These are phyloP conservation scores for Agelas oroides DNA, from an alignment of 37 sponge, comb jelly and placozoan species.

Conservation along the genomic window DNA sequence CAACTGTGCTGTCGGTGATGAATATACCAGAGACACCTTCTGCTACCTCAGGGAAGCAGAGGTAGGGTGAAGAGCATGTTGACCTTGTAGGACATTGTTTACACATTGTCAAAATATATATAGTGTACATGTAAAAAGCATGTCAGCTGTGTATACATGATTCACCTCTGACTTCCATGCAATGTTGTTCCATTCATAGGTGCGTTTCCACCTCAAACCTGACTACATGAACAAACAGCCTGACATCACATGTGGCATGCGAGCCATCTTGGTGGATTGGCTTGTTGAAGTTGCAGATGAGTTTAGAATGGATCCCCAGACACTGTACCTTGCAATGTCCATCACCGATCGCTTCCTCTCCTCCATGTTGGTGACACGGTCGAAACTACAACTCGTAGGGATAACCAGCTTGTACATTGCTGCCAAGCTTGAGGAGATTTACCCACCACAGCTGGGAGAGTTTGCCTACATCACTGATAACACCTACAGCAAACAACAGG, in stretches of 20 bases:
- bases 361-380: constrained; percentile 66
- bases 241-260: constrained; percentile 81
- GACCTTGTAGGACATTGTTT: too few species aligned
- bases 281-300: constrained; percentile 89
- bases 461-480: constrained; percentile 97
- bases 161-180: background rate
- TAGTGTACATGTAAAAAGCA: too few species aligned
- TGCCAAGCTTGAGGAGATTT: constrained; percentile 92
- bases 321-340: constrained; percentile 74
- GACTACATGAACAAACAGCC: constrained; percentile 83
- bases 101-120: too few species aligned
- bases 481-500: constrained; percentile 88
- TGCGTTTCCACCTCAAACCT: constrained; percentile 47
- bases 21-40: constrained; percentile 67
- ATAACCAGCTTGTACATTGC: constrained; percentile 81
- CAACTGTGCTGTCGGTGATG: constrained; percentile 9
- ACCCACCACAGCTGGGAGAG: constrained; percentile 84
- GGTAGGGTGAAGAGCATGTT: too few species aligned
- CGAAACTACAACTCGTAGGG: constrained; percentile 89
- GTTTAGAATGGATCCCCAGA: constrained; percentile 74
- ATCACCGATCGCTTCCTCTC: constrained; percentile 89
- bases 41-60: constrained; percentile 66
- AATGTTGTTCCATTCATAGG: constrained; percentile 44
- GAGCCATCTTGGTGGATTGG: constrained; percentile 93
- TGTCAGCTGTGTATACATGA: background rate